Base-by-base conservation (phyloP, 2,797 vertebrate species). In the Gymnothorax reevesii region DNA sequence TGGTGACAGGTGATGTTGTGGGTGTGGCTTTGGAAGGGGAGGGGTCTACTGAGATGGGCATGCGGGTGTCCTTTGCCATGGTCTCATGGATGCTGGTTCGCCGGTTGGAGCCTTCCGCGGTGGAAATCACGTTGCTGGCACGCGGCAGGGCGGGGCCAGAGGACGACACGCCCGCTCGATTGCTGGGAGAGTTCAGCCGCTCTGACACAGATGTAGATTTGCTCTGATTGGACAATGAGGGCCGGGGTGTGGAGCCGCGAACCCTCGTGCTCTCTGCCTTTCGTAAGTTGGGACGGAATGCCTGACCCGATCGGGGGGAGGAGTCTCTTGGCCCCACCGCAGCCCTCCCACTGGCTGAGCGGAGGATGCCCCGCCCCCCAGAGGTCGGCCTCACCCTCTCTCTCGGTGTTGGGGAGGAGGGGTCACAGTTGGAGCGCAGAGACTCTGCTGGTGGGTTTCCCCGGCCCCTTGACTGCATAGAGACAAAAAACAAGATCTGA, bases 61-160 rank as follows among this genome's bases (percentile, higher is more conserved):
- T 96, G 82, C 97, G 97, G 92, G 90, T 94, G 95, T 99, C 99
- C 94, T 98, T 99, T 55, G 97, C 98, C 92, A 99, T 95, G 95
- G 99, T 96, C 91, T 99, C 98, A 57, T 99, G 99, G 95, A 99
- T 97, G 95, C 99, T 99, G 85, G 98, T 98, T 92, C 99, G 97
- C 79, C 99, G 97, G 0, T 96, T 97, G 90, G 96, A 97, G 88
- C 99, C 99, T 93, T 99, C 99, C 0, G 99, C 99, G 0, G 99
- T 99, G 90, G 98, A 99, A 92, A 99, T 99, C 88, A 99, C 99
- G 13, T 96, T 99, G 95, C 99, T 99, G 89, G 99, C 98, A 0
- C 99, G 97, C 88, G 99, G 98, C 93, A 99, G 96, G 87, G 94
- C 96, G 42, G 93, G 20, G 60, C 12, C 12, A 62, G 60, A 93